Evolutionary conservation across 2,113 vertebrate genomes (phyloP).

Genomic region (Phalacrocorax brasilianus): DNA sequence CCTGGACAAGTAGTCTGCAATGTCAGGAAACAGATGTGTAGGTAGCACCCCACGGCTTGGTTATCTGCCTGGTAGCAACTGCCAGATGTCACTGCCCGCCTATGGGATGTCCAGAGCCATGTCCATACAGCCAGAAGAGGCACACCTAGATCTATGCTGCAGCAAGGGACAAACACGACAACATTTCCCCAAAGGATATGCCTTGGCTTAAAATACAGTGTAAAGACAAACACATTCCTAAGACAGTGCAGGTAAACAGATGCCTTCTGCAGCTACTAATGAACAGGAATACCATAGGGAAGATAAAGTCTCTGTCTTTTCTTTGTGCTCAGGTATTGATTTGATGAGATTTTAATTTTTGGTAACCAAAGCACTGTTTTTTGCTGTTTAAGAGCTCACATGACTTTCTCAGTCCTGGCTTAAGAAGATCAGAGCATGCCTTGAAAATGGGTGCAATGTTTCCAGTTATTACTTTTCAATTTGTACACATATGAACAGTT

Average conservation of each 20-base stretch:
- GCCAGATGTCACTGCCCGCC: background rate
- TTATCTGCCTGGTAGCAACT: background rate
- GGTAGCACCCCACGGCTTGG: background rate
- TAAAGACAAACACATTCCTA: rapidly evolving
- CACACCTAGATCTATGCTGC: background rate
- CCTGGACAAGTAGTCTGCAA: background rate
- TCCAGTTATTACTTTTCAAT: background rate
- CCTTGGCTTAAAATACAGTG: background rate
- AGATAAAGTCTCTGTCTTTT: background rate
- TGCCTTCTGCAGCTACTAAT: background rate
- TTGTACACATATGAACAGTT: background rate
- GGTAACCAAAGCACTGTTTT: background rate
- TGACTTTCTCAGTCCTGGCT: background rate
- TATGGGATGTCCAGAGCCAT: background rate
- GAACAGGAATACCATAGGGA: background rate
- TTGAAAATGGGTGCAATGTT: background rate
- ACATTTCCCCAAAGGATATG: background rate
- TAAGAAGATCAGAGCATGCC: background rate
- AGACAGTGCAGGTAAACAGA: background rate
- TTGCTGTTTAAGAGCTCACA: background rate
- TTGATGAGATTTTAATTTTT: background rate
- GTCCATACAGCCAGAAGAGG: background rate
- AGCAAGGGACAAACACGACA: too few species aligned
- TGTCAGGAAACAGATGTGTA: background rate
- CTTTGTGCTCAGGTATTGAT: background rate